phyloP scores from a whole-genome alignment of 2,888 invertebrate species.

The Orthosia incerta region DNA sequence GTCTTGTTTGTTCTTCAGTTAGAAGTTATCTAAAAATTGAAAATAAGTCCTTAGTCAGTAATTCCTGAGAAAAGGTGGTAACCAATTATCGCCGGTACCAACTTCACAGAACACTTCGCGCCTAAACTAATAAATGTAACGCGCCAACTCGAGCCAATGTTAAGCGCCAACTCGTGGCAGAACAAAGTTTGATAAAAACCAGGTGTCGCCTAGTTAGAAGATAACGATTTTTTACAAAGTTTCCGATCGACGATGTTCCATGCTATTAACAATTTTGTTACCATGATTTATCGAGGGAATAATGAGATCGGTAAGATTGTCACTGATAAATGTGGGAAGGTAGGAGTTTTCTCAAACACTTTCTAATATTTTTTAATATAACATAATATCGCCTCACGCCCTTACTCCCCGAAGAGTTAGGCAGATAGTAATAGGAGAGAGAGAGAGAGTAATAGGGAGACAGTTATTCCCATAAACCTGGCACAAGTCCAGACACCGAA shows the following conservation, averaged over 20 bases:
- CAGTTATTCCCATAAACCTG: no score
- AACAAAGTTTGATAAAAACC: slow-evolving; percentile 54
- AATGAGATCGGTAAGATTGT: slow-evolving; percentile 30
- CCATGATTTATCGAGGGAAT: slow-evolving; percentile 48
- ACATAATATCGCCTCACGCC: no score
- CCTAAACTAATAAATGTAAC: slow-evolving; percentile 46
- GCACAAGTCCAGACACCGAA: no score
- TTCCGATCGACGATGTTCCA: slow-evolving; percentile 30
- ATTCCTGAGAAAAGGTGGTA: neutral
- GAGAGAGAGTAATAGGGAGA: no score
- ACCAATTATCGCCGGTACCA: slow-evolving; percentile 12
- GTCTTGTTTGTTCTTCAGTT: no score
- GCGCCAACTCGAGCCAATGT: slow-evolving; percentile 34
- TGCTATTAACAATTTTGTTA: slow-evolving; percentile 60
- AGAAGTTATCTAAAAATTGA: no score
- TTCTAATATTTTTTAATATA: neutral
- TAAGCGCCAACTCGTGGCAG: slow-evolving; percentile 17
- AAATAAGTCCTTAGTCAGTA: neutral
- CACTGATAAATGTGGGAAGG: slow-evolving; percentile 21
- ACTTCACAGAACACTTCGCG: slow-evolving; percentile 5
- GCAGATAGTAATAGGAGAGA: no score
- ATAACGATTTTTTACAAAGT: slow-evolving; percentile 62
- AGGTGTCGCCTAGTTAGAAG: slow-evolving; percentile 47
- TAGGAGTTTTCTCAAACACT: neutral
- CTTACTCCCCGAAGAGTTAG: no score